Conservation (phyloP, 1,140 invertebrate species). For the Drosophila sucinea region DNA sequence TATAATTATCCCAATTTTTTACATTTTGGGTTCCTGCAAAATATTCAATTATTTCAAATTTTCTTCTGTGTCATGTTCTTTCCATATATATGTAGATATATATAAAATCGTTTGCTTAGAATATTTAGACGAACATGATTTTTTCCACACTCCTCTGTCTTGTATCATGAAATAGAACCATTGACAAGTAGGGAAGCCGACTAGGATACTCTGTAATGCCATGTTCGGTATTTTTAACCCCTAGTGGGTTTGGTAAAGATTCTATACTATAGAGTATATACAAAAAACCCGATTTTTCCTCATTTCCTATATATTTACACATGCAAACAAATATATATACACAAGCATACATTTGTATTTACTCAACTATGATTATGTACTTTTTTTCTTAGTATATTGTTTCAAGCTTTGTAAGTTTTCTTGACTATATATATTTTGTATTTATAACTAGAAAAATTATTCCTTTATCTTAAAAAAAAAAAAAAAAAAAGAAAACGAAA, state of each 20-base stretch:
- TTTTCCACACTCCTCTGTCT: too few species aligned
- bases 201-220: too few species aligned
- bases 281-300: neutral
- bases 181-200: too few species aligned
- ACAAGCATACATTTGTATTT: conserved; percentile 24
- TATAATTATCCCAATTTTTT: neutral
- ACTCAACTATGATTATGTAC: conserved; percentile 9
- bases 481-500: neutral
- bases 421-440: neutral
- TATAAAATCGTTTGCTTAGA: too few species aligned
- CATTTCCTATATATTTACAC: conserved; percentile 42
- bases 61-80: neutral
- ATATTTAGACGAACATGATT: too few species aligned
- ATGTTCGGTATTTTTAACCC: too few species aligned
- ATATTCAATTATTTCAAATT: neutral
- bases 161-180: too few species aligned
- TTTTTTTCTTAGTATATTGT: conserved; percentile 1
- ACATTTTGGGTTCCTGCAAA: neutral
- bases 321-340: conserved; percentile 33
- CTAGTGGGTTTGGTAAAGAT: too few species aligned
- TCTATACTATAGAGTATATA: too few species aligned
- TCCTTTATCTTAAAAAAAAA: neutral
- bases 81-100: neutral
- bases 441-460: conserved; percentile 13
- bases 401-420: neutral